phyloP scores from a whole-genome alignment of 2,113 vertebrate genomes.

The Grus americana region DNA sequence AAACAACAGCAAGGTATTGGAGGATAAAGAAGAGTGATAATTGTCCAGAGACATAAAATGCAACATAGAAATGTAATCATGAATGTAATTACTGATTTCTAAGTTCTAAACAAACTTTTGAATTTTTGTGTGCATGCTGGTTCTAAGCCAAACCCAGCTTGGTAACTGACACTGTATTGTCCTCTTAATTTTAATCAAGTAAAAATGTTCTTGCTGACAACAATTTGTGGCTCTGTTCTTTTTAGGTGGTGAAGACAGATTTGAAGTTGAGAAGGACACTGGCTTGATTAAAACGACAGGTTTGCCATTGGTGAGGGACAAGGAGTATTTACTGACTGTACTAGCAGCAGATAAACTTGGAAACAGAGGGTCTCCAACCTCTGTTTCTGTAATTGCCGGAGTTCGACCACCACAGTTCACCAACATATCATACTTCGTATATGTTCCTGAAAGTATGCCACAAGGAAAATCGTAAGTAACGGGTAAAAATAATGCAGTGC shows the following conservation, averaged over 20 bases:
- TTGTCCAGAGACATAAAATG: not conserved
- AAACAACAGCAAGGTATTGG: not conserved
- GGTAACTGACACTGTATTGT: not conserved
- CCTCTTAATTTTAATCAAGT: not conserved
- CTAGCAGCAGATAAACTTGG: conserved; percentile 82
- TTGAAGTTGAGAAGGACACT: conserved; percentile 84
- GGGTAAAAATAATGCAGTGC: not conserved
- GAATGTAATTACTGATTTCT: not conserved
- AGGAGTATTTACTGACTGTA: conserved; percentile 84
- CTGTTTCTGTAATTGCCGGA: conserved; percentile 82
- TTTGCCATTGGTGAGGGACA: conserved; percentile 80
- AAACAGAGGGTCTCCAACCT: conserved; percentile 76
- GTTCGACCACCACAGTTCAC: conserved; percentile 83
- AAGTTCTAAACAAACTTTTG: not conserved
- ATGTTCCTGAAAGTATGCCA: conserved; percentile 79
- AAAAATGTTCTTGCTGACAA: not conserved
- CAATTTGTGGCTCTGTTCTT: not conserved
- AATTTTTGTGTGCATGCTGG: not conserved
- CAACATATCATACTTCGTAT: conserved; percentile 78
- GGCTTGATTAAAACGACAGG: conserved; percentile 85
- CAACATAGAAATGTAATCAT: not conserved
- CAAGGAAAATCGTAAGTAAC: conserved; percentile 82
- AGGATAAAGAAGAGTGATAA: not conserved
- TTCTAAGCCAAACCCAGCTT: not conserved
- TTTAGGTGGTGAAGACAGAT: conserved; percentile 85